These are phyloP conservation scores for Dichetophora obliterata DNA, from an alignment of 2,888 invertebrate species.

Conservation along the genomic window DNA sequence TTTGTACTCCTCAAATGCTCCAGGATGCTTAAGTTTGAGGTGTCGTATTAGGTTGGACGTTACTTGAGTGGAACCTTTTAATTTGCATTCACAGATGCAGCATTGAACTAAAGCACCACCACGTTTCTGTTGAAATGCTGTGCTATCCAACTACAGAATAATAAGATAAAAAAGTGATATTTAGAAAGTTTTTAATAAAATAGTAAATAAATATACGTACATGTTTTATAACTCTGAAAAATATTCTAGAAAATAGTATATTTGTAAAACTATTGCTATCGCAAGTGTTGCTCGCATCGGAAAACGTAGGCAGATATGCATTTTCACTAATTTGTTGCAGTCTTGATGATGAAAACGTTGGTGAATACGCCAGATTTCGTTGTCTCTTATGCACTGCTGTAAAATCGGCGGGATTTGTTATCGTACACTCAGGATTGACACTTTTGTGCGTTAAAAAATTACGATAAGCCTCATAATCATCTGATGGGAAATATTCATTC, in stretches of 20 bases:
- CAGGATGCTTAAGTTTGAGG: constrained; percentile 20
- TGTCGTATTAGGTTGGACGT: constrained; percentile 33
- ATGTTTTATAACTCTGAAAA: constrained; percentile 13
- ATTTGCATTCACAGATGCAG: constrained; percentile 20
- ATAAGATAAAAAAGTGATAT: background rate
- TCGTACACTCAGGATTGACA: background rate
- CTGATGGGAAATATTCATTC: background rate
- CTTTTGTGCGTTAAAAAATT: background rate
- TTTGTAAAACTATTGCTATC: constrained; percentile 3
- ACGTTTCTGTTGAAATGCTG: constrained; percentile 36
- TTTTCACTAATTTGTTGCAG: background rate
- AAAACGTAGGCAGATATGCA: background rate
- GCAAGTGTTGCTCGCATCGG: background rate
- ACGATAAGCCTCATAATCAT: constrained; percentile 8
- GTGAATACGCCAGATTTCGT: background rate
- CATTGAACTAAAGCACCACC: constrained; percentile 35
- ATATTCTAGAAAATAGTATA: constrained; percentile 4
- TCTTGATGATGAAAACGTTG: background rate
- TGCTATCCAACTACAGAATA: constrained; percentile 18
- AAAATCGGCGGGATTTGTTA: background rate
- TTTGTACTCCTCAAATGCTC: constrained; percentile 9
- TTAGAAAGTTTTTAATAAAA: too few relatives aligned
- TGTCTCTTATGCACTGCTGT: background rate
- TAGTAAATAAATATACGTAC: background rate
- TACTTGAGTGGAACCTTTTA: constrained; percentile 37